Evolutionary conservation across 2,888 invertebrate species (phyloP), one percentile per base, ranked within the genome.

Genomic region (Hemithea aestivaria): DNA sequence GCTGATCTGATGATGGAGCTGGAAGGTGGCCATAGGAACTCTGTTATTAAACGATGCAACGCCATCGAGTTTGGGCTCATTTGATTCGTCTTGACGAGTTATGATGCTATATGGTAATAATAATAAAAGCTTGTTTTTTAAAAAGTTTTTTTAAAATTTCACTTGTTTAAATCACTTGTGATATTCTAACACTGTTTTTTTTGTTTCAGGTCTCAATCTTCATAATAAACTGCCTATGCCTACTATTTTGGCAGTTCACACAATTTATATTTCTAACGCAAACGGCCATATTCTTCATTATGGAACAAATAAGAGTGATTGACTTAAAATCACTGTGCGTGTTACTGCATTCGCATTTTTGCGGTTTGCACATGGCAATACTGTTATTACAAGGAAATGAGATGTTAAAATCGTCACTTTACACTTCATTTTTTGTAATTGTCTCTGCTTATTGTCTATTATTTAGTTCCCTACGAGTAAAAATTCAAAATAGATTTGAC

Each of bases 201-300:
- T 56, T 51, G 38, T 75, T 76, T 0, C 83, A 87, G 87, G 56
- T 83, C 0, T 62, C 73, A 10, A 71, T 83, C 1, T 73, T 83
- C 51, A 45, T 78, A 1, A 40, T 83, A 0, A 85, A 84, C 63
- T 73, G 76, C 34, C 52, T 88, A 0, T 89, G 90, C 45, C 70
- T 91, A 0, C 67, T 91, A 0, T 90, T 89, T 52, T 94, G 94
- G 92, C 93, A 96, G 75, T 95, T 96, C 82, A 91, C 95, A 0
- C 94, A 95, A 57, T 94, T 96, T 61, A 91, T 95, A 38, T 90
- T 95, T 54, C 85, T 93, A 2, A 94, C 94, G 0, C 95, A 96
- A 71, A 87, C 91, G 0, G 73, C 92, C 3, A 92, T 94, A 2
- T 87, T 96, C 48, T 91, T 94, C 58, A 78, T 91, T 1, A 89